Base-by-base conservation (phyloP, 1,140 invertebrate species). In the Listronotus bonariensis region DNA sequence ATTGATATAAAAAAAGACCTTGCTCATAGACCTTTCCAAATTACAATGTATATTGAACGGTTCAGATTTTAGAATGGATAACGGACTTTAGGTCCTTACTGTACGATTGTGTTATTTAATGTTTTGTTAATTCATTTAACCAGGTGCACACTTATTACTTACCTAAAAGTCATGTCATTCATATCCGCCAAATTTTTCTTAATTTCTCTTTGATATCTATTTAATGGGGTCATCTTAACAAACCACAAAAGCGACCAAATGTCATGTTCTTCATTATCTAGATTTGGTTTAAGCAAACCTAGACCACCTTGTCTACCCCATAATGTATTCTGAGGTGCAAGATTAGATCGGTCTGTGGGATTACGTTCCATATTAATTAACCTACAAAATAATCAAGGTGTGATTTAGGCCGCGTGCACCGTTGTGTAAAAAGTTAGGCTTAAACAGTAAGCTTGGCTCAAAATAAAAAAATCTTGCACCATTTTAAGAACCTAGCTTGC, bases 131-230 rank as follows among this genome's bases (percentile, higher is more conserved):
- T 26, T 26, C 5, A 26, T 26, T 26, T 26, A 26, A 26, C 5
- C 20, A 26, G 1, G 20, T 3, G 20, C 20, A 26, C 5, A 40
- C 60, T 58, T 36, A 11, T 40, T 32, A 75, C 74, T 80, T 74
- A 81, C 80, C 75, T 74, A 65, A 74, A 75, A n/a, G 76, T 70
- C 53, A 76, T 76, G 1, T 68, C 46, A 31, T 76, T 70, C 7
- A 82, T 40, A 52, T 76, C 61, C 3, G 74, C 68, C 38, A 80
- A 76, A 68, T 82, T 78, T 3, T 70, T 63, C 6, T 42, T 34
- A 7, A 80, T n/a, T 0, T 65, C 15, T 11, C 72, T 15, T n/a
- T 73, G 55, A n/a, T 51, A 59, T n/a, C 60, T 64, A 20, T 61
- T 64, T 17, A 67, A 20, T 12, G 65, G 36, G 1, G 57, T 57